Percentiles rank a stretch among this genome's conserved stretches.
Conservation (phyloP, 2,888 invertebrate species). For the Acrobasis consociella region DNA sequence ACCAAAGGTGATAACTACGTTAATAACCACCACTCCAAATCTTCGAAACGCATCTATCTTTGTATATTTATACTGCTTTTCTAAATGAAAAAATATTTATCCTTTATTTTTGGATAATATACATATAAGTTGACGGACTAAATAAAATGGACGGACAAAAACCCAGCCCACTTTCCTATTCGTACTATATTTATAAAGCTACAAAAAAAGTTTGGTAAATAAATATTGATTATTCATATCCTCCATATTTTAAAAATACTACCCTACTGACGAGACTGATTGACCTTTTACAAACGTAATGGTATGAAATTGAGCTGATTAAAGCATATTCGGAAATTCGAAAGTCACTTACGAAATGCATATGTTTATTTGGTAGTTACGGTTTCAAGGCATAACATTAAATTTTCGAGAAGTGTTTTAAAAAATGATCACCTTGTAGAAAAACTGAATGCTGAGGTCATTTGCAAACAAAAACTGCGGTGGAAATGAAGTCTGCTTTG, state of each 20-base stretch:
- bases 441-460: conserved; percentile 16
- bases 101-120: too few species aligned
- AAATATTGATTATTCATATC: too few species aligned
- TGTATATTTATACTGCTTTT: too few species aligned
- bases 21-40: too few species aligned
- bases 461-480: conserved; percentile 12
- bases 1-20: too few species aligned
- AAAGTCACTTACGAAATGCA: conserved; percentile 2
- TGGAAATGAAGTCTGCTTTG: conserved; percentile 17
- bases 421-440: conserved; percentile 14
- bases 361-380: conserved; percentile 2
- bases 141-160: too few species aligned
- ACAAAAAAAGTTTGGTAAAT: too few species aligned
- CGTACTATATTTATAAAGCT: too few species aligned
- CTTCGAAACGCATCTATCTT: too few species aligned
- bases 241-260: not conserved
- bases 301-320: not conserved
- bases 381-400: not conserved
- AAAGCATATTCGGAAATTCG: not conserved
- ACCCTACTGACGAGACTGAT: not conserved
- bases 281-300: not conserved
- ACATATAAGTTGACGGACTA: too few species aligned
- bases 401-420: not conserved
- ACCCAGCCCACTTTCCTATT: too few species aligned
- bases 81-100: too few species aligned